Conservation (phyloP, 2,113 vertebrate genomes). For the Ceyx melanurus region DNA sequence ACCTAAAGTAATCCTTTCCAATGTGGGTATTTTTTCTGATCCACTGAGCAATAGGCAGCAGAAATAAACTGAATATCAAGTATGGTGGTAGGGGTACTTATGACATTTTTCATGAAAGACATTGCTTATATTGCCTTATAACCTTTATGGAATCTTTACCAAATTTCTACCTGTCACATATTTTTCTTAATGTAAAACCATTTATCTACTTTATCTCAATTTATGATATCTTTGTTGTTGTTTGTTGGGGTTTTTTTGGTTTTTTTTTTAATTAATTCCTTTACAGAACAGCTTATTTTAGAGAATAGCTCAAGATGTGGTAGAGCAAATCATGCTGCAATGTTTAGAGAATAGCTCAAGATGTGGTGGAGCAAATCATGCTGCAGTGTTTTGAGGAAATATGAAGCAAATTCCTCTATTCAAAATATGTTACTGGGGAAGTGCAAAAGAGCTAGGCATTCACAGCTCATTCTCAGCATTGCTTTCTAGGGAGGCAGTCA, state of each 20-base stretch:
- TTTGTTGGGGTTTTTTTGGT: too few species aligned
- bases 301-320: neutral
- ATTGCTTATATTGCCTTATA: neutral
- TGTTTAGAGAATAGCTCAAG: neutral
- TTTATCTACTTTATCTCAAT: neutral
- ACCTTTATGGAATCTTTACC: neutral
- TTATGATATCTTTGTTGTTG: neutral
- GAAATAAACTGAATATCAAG: neutral
- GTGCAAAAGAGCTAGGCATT: constrained; percentile 17
- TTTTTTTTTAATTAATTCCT: neutral
- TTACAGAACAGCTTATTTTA: neutral
- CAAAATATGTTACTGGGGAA: neutral
- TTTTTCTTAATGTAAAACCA: neutral
- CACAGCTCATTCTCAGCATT: constrained; percentile 21
- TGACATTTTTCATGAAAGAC: neutral
- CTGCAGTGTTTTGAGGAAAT: neutral
- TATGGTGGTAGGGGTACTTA: neutral
- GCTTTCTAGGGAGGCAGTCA: constrained; percentile 64
- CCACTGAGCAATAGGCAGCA: neutral
- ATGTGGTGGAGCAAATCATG: neutral
- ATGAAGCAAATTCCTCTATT: constrained; percentile 4
- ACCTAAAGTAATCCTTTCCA: neutral
- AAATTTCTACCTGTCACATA: neutral
- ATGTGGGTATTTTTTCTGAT: neutral
- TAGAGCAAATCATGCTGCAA: neutral